Evolutionary conservation across 2,797 vertebrate genomes (phyloP).

Genomic region (Acanthiza pusilla): DNA sequence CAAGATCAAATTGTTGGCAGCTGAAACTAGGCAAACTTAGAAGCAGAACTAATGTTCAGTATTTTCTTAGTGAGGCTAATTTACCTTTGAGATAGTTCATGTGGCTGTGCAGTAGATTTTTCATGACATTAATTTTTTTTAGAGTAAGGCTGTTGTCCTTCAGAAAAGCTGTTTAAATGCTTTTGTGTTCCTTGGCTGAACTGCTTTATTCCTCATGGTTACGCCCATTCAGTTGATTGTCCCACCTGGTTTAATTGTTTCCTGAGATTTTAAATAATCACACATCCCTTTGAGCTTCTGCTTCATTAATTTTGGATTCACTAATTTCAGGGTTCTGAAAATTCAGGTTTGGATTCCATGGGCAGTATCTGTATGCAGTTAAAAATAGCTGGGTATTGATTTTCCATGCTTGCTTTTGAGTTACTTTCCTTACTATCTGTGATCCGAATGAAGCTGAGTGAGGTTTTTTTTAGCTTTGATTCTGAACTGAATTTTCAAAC

Average conservation of each 20-base stretch:
- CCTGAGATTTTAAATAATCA: neutral
- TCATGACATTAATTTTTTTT: neutral
- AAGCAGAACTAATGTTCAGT: neutral
- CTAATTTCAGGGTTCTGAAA: neutral
- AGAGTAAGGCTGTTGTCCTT: neutral
- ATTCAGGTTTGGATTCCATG: neutral
- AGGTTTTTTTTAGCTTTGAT: neutral
- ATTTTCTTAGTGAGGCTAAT: neutral
- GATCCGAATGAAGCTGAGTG: neutral
- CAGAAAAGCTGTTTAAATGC: neutral
- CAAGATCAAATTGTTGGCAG: conserved; percentile 15
- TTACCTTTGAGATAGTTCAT: neutral
- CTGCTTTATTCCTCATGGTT: neutral
- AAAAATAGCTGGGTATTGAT: neutral
- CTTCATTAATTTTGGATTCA: neutral
- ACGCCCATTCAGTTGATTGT: neutral
- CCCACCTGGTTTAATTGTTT: conserved; percentile 18
- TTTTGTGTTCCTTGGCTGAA: conserved; percentile 12
- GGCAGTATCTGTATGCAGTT: neutral
- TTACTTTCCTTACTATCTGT: neutral
- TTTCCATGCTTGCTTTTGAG: neutral
- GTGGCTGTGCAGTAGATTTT: neutral
- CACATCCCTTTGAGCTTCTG: neutral
- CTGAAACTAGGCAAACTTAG: neutral
- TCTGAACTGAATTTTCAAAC: neutral